These are phyloP conservation scores for Caradrina clavipalpis DNA, from an alignment of 2,888 invertebrate species.

Conservation along the genomic window DNA sequence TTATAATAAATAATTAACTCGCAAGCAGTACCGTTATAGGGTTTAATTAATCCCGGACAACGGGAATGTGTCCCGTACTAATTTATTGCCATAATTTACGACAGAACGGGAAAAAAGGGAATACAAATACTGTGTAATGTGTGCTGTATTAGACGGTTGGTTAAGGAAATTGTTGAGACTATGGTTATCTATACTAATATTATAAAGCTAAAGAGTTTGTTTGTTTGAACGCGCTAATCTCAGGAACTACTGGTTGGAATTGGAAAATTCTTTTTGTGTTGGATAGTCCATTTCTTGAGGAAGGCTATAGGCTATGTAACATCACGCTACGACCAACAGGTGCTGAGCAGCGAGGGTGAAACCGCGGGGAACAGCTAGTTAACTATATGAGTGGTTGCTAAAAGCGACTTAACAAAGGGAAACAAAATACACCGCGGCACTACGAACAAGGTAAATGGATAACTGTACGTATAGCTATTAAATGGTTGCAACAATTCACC, in stretches of 20 bases:
- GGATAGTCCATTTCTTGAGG: too few species aligned
- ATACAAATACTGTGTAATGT: slow-evolving; percentile 81
- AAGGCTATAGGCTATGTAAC: too few species aligned
- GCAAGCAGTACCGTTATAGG: slow-evolving; percentile 77
- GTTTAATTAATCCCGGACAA: slow-evolving; percentile 86
- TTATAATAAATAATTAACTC: slow-evolving; percentile 67
- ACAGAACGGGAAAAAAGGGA: slow-evolving; percentile 83
- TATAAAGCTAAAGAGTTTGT: too few species aligned
- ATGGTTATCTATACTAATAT: not conserved
- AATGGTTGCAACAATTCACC: too few species aligned
- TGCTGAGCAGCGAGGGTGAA: too few species aligned
- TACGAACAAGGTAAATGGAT: not conserved
- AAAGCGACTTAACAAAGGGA: not conserved
- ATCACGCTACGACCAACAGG: too few species aligned
- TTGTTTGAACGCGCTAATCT: too few species aligned
- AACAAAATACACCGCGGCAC: not conserved
- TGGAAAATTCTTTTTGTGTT: too few species aligned
- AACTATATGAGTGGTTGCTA: too few species aligned
- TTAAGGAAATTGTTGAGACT: slow-evolving; percentile 46
- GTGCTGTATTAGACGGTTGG: slow-evolving; percentile 67
- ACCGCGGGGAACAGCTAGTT: too few species aligned
- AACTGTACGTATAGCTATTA: too few species aligned
- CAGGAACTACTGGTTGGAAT: too few species aligned
- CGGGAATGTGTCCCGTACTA: slow-evolving; percentile 80
- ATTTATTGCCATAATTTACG: slow-evolving; percentile 89